Base-by-base conservation (phyloP, 2,888 invertebrate genomes). In the Carcina quercana region DNA sequence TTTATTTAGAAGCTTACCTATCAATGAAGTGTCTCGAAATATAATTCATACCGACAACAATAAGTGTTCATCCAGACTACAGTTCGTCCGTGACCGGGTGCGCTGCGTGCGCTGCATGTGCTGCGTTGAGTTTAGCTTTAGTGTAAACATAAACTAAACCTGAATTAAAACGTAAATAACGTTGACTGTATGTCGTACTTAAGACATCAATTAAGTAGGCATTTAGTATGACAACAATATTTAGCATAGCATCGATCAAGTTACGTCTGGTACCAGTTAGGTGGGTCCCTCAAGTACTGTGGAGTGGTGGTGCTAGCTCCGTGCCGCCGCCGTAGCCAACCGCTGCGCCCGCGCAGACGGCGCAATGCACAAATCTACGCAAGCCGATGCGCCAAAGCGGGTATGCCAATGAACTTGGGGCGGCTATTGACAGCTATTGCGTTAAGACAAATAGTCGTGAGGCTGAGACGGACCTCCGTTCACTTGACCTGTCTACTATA, bases 341-440 rank as follows among this genome's bases (percentile, higher is more conserved):
- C 22, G 20, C 24, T 25, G 63, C 53, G 61, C 65, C 48, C 49
- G 61, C 59, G 65, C 51, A 62, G 61, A 64, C 48, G 48, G 61
- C 59, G 65, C 51, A 62, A 56, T 73, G 79, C 76, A 76, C 72
- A 78, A 74, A 76, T 74, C 69, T 69, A 74, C 73, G 66, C 74
- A 64, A 72, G n/a, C 70, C 64, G 68, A 71, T 74, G 74, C 76
- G 78, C 79, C 68, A 80, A 80, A 78, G 75, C 72, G 59, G 65
- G 66, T 71, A 71, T 76, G 82, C 75, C 80, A 82, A 75, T 80
- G 82, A 80, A 82, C 80, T 79, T 78, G 64, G 65, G 71, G 69
- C 73, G 73, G 71, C 68, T 78, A 78, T 82, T 78, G 80, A 82
- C 80, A 76, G 75, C 74, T 78, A 82, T 82, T 79, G 80, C 80